Evolutionary conservation across 2,113 vertebrate species (phyloP).

Genomic region (Leuciscus idus): DNA sequence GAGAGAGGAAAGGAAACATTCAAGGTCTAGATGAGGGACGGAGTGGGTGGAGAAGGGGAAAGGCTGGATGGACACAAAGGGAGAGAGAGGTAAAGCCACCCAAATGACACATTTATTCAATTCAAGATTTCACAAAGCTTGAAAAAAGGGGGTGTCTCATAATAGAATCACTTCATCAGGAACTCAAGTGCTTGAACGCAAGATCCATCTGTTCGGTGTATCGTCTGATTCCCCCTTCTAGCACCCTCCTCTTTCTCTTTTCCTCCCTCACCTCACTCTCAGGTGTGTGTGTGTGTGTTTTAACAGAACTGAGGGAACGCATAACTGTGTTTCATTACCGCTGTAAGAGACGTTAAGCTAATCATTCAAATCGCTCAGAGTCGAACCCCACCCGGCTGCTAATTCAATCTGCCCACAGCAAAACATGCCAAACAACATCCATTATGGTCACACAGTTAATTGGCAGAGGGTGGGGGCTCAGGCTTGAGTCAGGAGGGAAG

Average conservation of each 20-base stretch:
- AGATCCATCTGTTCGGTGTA: slow-evolving; percentile 56
- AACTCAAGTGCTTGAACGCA: slow-evolving; percentile 52
- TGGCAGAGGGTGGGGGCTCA: slow-evolving; percentile 45
- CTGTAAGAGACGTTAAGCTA: slow-evolving; percentile 55
- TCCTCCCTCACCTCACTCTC: slow-evolving; percentile 40
- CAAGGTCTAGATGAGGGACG: slow-evolving; percentile 32
- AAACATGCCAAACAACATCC: slow-evolving; percentile 57
- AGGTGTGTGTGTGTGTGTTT: slow-evolving; percentile 32
- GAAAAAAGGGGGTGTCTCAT: slow-evolving; percentile 38
- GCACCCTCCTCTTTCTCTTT: slow-evolving; percentile 38
- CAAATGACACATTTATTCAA: slow-evolving; percentile 38
- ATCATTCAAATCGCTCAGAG: slow-evolving; percentile 48
- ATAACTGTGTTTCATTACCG: slow-evolving; percentile 52
- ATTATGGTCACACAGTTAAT: slow-evolving; percentile 60
- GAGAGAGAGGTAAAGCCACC: slow-evolving; percentile 15
- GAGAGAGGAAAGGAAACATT: slow-evolving; percentile 18
- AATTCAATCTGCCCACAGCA: slow-evolving; percentile 59
- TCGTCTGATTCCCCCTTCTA: slow-evolving; percentile 46
- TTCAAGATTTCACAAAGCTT: slow-evolving; percentile 47
- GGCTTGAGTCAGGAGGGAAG: slow-evolving; percentile 27
- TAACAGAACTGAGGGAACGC: slow-evolving; percentile 40
- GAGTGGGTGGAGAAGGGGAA: not conserved
- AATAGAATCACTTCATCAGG: slow-evolving; percentile 56
- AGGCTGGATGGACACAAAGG: slow-evolving; percentile 24
- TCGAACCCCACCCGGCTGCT: slow-evolving; percentile 51